Conservation (phyloP, 1,140 invertebrate genomes). For the Dreissena rostriformis region DNA sequence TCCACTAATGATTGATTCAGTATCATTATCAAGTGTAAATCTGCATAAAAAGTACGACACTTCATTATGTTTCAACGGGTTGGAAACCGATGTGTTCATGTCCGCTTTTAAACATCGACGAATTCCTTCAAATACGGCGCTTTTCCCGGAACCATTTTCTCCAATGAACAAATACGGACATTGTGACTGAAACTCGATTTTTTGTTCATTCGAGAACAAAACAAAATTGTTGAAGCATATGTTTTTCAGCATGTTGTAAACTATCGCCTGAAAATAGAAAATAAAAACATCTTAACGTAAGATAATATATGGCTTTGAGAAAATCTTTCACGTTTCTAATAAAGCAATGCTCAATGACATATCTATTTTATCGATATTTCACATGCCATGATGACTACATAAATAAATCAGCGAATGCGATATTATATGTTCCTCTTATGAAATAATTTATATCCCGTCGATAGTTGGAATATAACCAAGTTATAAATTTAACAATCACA, state of each 20-base stretch:
- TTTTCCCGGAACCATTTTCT: slow-evolving; percentile 22
- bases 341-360: no score
- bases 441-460: no score
- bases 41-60: slow-evolving; percentile 19
- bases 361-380: no score
- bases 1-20: slow-evolving; percentile 4
- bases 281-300: no score
- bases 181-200: background rate
- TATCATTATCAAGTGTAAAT: background rate
- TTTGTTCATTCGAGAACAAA: background rate
- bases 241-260: background rate
- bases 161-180: slow-evolving; percentile 8
- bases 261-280: no score
- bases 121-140: slow-evolving; percentile 14
- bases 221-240: slow-evolving; percentile 22
- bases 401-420: no score
- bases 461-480: no score
- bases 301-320: no score
- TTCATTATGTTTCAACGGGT: background rate
- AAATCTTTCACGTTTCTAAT: no score
- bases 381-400: no score
- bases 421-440: no score
- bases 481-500: no score
- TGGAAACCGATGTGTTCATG: background rate
- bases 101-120: slow-evolving; percentile 12